phyloP scores from a whole-genome alignment of 2,113 vertebrate species.

The Hymenochirus boettgeri region DNA sequence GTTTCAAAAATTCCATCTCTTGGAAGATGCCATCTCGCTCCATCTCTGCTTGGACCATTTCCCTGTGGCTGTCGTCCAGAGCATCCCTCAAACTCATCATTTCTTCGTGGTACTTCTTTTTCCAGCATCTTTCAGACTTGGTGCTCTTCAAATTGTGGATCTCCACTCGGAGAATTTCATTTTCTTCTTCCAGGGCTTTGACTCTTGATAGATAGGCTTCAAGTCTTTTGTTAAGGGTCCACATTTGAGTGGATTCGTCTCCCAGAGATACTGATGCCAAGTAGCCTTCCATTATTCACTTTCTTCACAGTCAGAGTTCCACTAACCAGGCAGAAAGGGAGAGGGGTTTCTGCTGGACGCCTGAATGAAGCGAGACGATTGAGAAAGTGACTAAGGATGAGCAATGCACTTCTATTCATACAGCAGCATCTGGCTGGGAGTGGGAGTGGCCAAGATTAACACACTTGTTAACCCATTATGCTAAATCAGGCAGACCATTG shows the following conservation, averaged over 20 bases:
- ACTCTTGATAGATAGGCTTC: conserved; percentile 83
- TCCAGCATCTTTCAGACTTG: conserved; percentile 44
- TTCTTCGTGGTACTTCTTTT: conserved; percentile 66
- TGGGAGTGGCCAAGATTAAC: conserved; percentile 50
- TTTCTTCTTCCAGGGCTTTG: conserved; percentile 84
- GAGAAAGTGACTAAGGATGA: conserved; percentile 42
- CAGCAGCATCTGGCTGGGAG: conserved; percentile 29
- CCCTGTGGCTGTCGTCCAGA: conserved; percentile 66
- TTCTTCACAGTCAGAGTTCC: conserved; percentile 6
- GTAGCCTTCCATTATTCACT: conserved; percentile 53
- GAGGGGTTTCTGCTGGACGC: conserved; percentile 18
- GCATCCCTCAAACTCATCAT: conserved; percentile 64
- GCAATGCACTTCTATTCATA: conserved; percentile 56
- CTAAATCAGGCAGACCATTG: neutral
- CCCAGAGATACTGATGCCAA: conserved; percentile 45
- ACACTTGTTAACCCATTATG: conserved; percentile 47
- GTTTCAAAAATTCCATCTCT: conserved; percentile 64
- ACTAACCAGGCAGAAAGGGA: neutral
- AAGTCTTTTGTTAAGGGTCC: conserved; percentile 84
- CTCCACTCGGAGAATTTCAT: conserved; percentile 68
- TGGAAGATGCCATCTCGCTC: conserved; percentile 67
- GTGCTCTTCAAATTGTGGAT: conserved; percentile 59
- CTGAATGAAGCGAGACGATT: conserved; percentile 27
- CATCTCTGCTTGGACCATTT: conserved; percentile 69
- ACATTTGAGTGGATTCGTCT: conserved; percentile 85